A percentile compares a stretch with the other conserved stretches of the same genome.
Evolutionary conservation across 2,888 invertebrate species (phyloP).

Genomic region (Exephanes ischioxanthus): DNA sequence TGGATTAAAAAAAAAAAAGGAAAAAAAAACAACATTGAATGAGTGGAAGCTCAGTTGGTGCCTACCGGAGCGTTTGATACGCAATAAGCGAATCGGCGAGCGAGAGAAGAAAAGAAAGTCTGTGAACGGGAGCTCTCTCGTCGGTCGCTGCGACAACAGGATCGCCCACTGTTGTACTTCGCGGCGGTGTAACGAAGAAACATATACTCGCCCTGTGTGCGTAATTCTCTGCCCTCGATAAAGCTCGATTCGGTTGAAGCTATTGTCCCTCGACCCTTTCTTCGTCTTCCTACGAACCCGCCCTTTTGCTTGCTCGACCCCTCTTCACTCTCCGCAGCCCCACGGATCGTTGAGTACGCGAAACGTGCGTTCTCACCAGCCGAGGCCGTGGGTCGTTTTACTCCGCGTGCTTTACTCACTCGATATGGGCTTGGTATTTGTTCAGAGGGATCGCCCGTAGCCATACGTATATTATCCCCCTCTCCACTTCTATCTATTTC

Average conservation of each 20-base stretch:
- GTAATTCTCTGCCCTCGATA: slow-evolving; percentile 7
- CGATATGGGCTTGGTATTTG: slow-evolving; percentile 7
- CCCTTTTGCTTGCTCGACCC: not conserved
- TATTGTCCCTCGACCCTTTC: slow-evolving; percentile 24
- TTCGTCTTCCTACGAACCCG: not conserved
- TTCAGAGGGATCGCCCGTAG: slow-evolving; percentile 13
- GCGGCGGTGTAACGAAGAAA: slow-evolving; percentile 6
- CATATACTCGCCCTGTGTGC: not conserved
- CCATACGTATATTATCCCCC: not conserved
- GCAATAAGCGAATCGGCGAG: not conserved
- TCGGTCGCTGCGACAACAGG: not conserved
- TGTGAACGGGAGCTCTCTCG: not conserved
- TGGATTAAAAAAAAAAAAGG: not conserved
- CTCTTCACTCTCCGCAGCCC: not conserved
- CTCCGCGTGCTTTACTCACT: slow-evolving; percentile 1
- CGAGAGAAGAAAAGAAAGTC: slow-evolving; percentile 3
- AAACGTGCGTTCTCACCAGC: slow-evolving; percentile 8
- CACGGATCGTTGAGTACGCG: slow-evolving; percentile 15
- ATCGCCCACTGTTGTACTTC: not conserved
- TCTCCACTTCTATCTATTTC: not conserved
- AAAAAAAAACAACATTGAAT: not conserved
- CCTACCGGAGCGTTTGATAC: slow-evolving; percentile 1
- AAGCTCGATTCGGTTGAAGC: slow-evolving; percentile 26
- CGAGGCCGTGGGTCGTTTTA: slow-evolving; percentile 5
- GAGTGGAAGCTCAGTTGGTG: slow-evolving; percentile 15